phyloP scores from a whole-genome alignment of 2,888 invertebrate species.

The Agonum fuliginosum region DNA sequence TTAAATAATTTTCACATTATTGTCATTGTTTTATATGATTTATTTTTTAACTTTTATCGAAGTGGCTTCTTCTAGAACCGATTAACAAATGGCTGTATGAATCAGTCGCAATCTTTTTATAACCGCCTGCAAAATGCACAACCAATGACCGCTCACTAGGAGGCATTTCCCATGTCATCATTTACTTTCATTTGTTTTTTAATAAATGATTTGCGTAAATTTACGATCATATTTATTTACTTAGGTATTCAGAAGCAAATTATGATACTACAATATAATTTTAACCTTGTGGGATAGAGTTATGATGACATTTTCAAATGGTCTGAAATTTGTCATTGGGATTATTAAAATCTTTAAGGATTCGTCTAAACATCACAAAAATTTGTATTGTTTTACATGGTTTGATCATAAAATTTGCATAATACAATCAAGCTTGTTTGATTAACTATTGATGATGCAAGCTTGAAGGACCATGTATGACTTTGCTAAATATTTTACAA shows the following conservation, averaged over 20 bases:
- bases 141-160: constrained; percentile 33
- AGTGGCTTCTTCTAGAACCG: not conserved
- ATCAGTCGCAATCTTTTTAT: constrained; percentile 11
- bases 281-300: constrained; percentile 9
- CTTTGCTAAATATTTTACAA: not conserved
- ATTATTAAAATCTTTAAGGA: constrained; percentile 41
- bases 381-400: constrained; percentile 26
- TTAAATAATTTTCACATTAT: constrained; percentile 33
- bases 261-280: not conserved
- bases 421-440: constrained; percentile 7
- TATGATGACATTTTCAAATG: constrained; percentile 45
- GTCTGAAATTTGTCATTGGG: constrained; percentile 41
- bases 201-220: not conserved
- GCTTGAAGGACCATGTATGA: not conserved
- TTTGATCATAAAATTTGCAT: constrained; percentile 13
- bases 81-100: not conserved
- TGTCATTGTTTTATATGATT: constrained; percentile 6
- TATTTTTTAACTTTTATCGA: constrained; percentile 13
- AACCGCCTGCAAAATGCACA: not conserved
- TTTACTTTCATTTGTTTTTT: constrained; percentile 38
- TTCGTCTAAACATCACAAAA: not conserved
- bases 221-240: constrained; percentile 27
- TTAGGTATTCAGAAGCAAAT: not conserved
- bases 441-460: not conserved
- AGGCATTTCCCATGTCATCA: constrained; percentile 29